A percentile compares a stretch with the other conserved stretches of the same genome.
Conservation (phyloP, 2,797 vertebrate species). For the Cyprinodon diabolis region DNA sequence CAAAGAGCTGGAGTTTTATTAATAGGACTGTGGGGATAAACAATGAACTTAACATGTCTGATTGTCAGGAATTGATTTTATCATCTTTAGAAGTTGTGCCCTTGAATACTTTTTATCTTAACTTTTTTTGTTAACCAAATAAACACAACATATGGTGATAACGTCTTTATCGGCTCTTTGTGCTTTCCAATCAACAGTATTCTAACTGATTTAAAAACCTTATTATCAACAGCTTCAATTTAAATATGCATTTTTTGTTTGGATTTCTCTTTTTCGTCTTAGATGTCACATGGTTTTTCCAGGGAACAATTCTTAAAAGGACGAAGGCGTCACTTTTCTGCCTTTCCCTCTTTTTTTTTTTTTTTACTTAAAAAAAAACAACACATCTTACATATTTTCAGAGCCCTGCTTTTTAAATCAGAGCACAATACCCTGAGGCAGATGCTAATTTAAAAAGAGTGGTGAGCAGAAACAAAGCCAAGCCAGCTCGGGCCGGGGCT, state of each 20-base stretch:
- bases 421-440: conserved; percentile 48
- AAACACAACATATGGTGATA: not conserved
- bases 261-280: conserved; percentile 24
- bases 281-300: conserved; percentile 9
- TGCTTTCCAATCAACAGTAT: conserved; percentile 8
- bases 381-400: conserved; percentile 57
- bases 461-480: conserved; percentile 51
- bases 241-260: conserved; percentile 17
- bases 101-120: no score
- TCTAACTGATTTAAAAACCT: conserved; percentile 14
- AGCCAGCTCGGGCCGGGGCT: conserved; percentile 46
- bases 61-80: not conserved
- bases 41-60: not conserved
- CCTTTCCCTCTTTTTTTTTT: conserved; percentile 22
- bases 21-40: not conserved
- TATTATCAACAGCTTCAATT: conserved; percentile 31
- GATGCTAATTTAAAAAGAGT: conserved; percentile 63
- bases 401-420: conserved; percentile 74
- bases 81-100: not conserved
- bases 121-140: no score
- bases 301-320: not conserved
- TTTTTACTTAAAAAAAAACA: conserved; percentile 28
- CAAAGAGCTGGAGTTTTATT: not conserved
- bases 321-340: conserved; percentile 8
- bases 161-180: not conserved